These are phyloP conservation scores for Diacarnus erythraeanus DNA, from an alignment of 37 sponge, comb jelly and placozoan genomes.

Conservation along the genomic window DNA sequence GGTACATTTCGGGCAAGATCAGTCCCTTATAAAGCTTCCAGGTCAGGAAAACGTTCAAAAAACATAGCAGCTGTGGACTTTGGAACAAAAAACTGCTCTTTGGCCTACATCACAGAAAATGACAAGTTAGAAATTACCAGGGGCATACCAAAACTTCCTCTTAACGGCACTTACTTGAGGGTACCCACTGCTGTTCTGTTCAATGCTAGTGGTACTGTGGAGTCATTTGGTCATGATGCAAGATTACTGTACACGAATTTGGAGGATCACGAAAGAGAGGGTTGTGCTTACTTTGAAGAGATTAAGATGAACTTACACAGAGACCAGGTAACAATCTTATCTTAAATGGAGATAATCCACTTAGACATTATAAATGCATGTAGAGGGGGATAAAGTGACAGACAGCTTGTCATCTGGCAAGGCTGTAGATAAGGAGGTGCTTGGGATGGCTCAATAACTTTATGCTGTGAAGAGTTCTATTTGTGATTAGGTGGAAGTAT, in stretches of 20 bases:
- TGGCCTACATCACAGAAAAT: constrained; percentile 35
- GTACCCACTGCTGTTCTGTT: constrained; percentile 51
- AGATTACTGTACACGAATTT: constrained; percentile 14
- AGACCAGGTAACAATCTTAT: constrained; percentile 37
- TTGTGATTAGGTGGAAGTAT: too few relatives aligned
- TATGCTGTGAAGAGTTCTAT: too few relatives aligned
- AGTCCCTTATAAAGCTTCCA: neutral
- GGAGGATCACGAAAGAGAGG: neutral
- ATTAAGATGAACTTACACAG: constrained; percentile 50
- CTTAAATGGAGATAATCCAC: too few relatives aligned
- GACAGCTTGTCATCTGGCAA: too few relatives aligned
- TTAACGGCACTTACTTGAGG: constrained; percentile 23
- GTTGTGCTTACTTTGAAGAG: constrained; percentile 42
- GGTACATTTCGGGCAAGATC: constrained; percentile 1
- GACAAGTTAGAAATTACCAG: constrained; percentile 12
- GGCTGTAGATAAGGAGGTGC: too few relatives aligned
- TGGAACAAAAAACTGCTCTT: constrained; percentile 42
- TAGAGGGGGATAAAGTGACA: too few relatives aligned
- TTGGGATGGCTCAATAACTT: too few relatives aligned
- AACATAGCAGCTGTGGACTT: constrained; percentile 62
- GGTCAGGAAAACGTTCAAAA: constrained; percentile 5
- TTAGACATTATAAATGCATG: too few relatives aligned
- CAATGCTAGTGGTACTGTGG: constrained; percentile 9
- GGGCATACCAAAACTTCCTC: constrained; percentile 29
- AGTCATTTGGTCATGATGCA: constrained; percentile 40